Conservation (phyloP, 2,113 vertebrate genomes). For the Alethe castanea region DNA sequence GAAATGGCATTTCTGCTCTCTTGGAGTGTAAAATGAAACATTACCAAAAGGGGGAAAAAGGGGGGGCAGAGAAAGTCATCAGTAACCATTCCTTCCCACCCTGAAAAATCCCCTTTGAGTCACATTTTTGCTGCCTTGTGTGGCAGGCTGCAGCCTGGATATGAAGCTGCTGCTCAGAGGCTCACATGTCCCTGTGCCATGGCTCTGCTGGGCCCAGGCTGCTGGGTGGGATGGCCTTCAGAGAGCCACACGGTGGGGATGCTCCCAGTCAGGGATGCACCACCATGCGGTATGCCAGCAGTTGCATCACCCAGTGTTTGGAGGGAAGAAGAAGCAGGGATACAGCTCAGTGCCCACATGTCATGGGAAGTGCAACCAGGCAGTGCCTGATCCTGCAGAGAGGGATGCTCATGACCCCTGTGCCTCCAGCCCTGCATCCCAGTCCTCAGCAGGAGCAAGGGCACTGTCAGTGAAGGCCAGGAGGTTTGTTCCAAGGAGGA, state of each 20-base stretch:
- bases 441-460: not conserved
- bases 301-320: accelerated
- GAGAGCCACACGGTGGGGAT: accelerated
- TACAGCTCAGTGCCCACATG: not conserved
- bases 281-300: accelerated
- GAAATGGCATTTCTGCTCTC: conserved; percentile 9
- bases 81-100: not conserved
- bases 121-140: not conserved
- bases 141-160: not conserved
- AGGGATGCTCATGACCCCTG: not conserved
- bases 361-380: not conserved
- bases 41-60: not conserved
- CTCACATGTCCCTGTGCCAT: accelerated
- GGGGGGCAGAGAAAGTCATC: accelerated
- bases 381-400: not conserved
- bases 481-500: not conserved
- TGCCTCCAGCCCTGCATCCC: not conserved
- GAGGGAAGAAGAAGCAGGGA: not conserved
- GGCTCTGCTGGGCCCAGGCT: not conserved
- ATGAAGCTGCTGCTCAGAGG: not conserved
- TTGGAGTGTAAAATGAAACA: not conserved
- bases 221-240: not conserved
- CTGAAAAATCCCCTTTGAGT: not conserved
- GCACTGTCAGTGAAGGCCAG: accelerated
- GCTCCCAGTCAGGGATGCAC: accelerated